A percentile compares a stretch with the other conserved stretches of the same genome.
Conservation (phyloP, 2,797 vertebrate genomes). For the Argentina silus region DNA sequence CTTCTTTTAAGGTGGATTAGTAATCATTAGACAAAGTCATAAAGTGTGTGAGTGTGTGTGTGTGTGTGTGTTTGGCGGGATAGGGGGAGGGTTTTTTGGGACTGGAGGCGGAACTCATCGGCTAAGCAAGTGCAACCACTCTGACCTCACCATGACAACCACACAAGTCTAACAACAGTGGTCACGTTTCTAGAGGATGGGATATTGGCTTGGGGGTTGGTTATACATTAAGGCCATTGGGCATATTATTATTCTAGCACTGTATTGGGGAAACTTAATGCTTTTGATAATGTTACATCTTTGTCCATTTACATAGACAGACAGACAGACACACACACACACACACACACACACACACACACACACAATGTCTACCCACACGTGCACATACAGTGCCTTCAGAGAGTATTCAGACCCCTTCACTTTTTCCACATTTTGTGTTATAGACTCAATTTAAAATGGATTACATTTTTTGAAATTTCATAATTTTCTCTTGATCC, state of each 20-base stretch:
- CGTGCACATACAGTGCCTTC: too few species aligned
- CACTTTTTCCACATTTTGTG: too few species aligned
- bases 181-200: not conserved
- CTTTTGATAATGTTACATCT: not conserved
- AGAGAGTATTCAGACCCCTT: too few species aligned
- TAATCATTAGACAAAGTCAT: constrained; percentile 60
- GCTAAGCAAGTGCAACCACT: constrained; percentile 58
- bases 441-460: too few species aligned
- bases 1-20: constrained; percentile 40
- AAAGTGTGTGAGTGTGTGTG: constrained; percentile 37
- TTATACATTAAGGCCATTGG: not conserved
- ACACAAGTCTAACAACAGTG: constrained; percentile 47
- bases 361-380: too few species aligned
- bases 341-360: too few species aligned
- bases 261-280: not conserved
- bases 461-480: too few species aligned
- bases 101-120: constrained; percentile 46
- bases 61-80: too few species aligned
- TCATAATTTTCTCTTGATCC: too few species aligned
- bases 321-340: too few species aligned
- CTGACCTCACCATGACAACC: constrained; percentile 56
- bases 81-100: constrained; percentile 40
- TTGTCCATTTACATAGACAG: too few species aligned
- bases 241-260: not conserved
- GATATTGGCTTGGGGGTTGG: not conserved